Base-by-base conservation (phyloP, 2,888 invertebrate genomes). In the Saturnia japonica region DNA sequence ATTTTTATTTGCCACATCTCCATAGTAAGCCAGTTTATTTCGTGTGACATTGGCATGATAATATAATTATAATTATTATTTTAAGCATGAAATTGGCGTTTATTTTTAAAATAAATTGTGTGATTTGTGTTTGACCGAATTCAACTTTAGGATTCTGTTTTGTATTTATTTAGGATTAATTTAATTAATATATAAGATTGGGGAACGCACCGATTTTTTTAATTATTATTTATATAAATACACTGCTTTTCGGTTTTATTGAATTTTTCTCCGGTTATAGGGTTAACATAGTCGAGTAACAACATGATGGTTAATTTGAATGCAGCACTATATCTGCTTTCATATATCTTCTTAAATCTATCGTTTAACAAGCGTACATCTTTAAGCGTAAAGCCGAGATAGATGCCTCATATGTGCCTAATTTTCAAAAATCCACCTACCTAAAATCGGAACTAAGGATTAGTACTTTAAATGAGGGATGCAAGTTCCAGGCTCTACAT, bases 1-100 rank as follows among this genome's bases (percentile, higher is more conserved):
- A 74, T 78, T 83, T 84, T 86, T 80, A 72, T 86, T 87, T 85
- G 85, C 85, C 79, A 79, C 76, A 77, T 80, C 72, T 83, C n/a
- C 80, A 80, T 77, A 79, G 77, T 80, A 77, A 76, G 73, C 75
- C 78, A 76, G 75, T 76, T 77, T 74, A 71, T 76, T 66, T 67
- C 67, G 74, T 76, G 69, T 75, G 28, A 57, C 57, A 76, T 82
- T 81, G 74, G 78, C 77, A 79, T 82, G 79, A 82, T 74, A 82
- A 72, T 70, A 73, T 79, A 77, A 81, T 79, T 79, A 75, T 80
- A n/a, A n/a, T n/a, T n/a, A 80, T 79, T 78, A 76, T 80, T 73
- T 78, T 74, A 80, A 78, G 86, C 87, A 87, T 87, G 87, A 72
- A 75, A 78, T 79, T 68, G 74, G 72, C 74, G 72, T 74, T 78